phyloP scores from a whole-genome alignment of 2,888 invertebrate genomes.

The Chironomus riparius region DNA sequence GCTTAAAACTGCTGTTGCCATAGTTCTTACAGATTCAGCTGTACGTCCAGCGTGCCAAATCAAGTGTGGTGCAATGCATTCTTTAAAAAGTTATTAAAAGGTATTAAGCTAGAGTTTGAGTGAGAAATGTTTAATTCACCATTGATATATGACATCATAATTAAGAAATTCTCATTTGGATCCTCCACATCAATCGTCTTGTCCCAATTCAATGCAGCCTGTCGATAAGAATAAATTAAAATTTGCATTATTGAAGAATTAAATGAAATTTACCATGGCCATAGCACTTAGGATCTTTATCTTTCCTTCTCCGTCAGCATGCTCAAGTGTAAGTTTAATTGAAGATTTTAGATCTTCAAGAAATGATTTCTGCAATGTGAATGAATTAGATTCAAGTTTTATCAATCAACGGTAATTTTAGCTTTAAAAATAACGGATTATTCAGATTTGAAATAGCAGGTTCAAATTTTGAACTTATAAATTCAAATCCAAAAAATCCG shows the following conservation, averaged over 20 bases:
- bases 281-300: conserved; percentile 38
- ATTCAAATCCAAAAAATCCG: too few relatives aligned
- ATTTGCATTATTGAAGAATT: too few relatives aligned
- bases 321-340: conserved; percentile 34
- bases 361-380: conserved; percentile 29
- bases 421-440: too few relatives aligned
- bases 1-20: conserved; percentile 40
- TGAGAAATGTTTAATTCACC: neutral
- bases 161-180: conserved; percentile 32
- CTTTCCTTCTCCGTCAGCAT: conserved; percentile 37
- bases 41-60: conserved; percentile 38
- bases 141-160: conserved; percentile 27
- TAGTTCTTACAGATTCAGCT: conserved; percentile 39
- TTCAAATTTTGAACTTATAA: neutral
- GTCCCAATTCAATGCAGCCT: conserved; percentile 29
- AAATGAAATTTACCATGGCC: conserved; percentile 33
- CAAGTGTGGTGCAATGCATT: conserved; percentile 37
- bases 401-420: too few relatives aligned
- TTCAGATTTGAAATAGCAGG: too few relatives aligned
- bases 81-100: neutral
- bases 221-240: neutral
- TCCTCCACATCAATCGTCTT: conserved; percentile 30
- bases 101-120: neutral
- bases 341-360: conserved; percentile 34
- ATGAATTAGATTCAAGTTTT: too few relatives aligned